Evolutionary conservation across 2,888 invertebrate genomes (phyloP), one percentile per base, ranked within the genome.

Genomic region (Sisyra terminalis): DNA sequence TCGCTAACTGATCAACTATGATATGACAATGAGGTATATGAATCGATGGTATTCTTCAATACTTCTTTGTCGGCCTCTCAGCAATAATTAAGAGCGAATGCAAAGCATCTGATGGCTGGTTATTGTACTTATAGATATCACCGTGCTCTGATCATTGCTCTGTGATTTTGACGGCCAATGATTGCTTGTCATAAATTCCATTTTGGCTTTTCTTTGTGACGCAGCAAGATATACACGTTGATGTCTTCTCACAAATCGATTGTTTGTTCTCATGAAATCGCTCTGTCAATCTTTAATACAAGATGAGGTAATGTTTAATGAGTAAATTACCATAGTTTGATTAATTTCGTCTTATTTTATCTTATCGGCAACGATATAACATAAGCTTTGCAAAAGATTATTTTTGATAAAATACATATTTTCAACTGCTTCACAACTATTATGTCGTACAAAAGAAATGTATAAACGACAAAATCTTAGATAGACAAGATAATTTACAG

Each of bases 141-240:
- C 40, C 40, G 40, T 18, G 11, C 18, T 30, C 5, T 38, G 11
- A 14, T 14, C 15, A 29, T 29, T 29, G 9, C 18, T 14, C 31
- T 30, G 51, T 51, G 50, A 51, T 50, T 49, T 47, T 48, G 45
- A 48, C 49, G 50, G 46, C 48, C 48, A 49, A 46, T 50, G 50
- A 51, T 51, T 50, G 49, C 51, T 49, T 51, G 53, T 53, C 53
- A 53, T 51, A 50, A 51, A 51, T 50, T 52, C 50, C 46, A 52
- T 50, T 52, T 50, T 49, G 50, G 34, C 15, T 41, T 30, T 30
- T 41, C 29, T 38, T 43, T 31, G 29, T 43, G 43, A 43, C 43
- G 24, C 43, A 43, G 43, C 43, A 43, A 30, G 43, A 42, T 42
- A 16, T 15, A 40, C 30, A 17, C 29, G 24, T 11, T 13, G 10